Evolutionary conservation across 2,888 invertebrate species (phyloP).

Genomic region (Augochlorella aurata): DNA sequence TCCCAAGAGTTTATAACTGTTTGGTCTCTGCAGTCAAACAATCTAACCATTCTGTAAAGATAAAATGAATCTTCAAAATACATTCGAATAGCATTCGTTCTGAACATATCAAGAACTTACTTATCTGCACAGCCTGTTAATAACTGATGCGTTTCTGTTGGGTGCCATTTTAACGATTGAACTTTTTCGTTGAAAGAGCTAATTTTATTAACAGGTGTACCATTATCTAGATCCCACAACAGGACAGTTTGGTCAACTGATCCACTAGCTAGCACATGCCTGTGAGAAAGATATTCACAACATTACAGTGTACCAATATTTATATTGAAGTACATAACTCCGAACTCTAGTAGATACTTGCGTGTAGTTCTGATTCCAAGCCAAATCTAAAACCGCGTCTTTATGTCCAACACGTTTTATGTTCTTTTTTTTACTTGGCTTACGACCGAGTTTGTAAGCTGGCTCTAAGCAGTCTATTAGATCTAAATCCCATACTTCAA

Average conservation of each 20-base stretch:
- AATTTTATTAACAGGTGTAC: slow-evolving; percentile 89
- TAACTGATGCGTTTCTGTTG: slow-evolving; percentile 90
- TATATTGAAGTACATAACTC: neutral
- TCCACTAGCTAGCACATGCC: slow-evolving; percentile 95
- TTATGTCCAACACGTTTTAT: slow-evolving; percentile 89
- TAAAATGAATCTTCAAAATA: slow-evolving; percentile 6
- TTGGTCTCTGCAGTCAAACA: slow-evolving; percentile 90
- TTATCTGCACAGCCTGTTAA: slow-evolving; percentile 92
- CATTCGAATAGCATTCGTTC: neutral
- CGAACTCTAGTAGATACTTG: slow-evolving; percentile 76
- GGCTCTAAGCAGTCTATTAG: slow-evolving; percentile 95
- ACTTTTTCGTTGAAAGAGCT: slow-evolving; percentile 91
- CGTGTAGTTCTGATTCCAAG: slow-evolving; percentile 93
- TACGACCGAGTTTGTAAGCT: slow-evolving; percentile 90
- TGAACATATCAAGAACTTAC: slow-evolving; percentile 73
- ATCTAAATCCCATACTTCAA: slow-evolving; percentile 98
- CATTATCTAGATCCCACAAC: slow-evolving; percentile 95
- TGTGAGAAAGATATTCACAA: slow-evolving; percentile 76
- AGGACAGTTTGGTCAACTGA: slow-evolving; percentile 94
- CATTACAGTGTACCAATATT: neutral
- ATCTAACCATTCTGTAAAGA: slow-evolving; percentile 85
- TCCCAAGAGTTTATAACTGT: slow-evolving; percentile 87
- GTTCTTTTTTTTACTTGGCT: slow-evolving; percentile 89
- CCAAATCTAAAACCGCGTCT: slow-evolving; percentile 94
- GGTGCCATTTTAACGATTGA: slow-evolving; percentile 92